phyloP scores from a whole-genome alignment of 2,888 invertebrate genomes.

The Macrostomum cliftonense region DNA sequence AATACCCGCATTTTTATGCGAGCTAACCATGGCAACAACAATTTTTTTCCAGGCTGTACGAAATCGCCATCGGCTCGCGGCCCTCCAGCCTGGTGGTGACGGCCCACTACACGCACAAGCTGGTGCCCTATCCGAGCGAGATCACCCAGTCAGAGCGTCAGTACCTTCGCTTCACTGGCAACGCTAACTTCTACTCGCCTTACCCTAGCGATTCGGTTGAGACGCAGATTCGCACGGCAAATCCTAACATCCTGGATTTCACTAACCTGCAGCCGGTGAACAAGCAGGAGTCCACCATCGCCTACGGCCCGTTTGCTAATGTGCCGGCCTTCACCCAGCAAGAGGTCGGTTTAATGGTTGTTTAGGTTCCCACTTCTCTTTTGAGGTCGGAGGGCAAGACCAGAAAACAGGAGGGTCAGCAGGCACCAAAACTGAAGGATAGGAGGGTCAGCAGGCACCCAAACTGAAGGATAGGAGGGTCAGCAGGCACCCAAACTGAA shows the following conservation, averaged over 20 bases:
- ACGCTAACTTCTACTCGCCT: constrained; percentile 61
- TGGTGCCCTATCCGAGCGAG: constrained; percentile 62
- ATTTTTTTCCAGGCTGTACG: no score
- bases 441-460: no score
- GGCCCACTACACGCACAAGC: constrained; percentile 7
- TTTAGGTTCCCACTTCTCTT: not conserved
- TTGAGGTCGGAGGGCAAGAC: not conserved
- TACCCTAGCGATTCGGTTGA: constrained; percentile 62
- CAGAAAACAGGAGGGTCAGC: no score
- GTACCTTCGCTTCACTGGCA: constrained; percentile 65
- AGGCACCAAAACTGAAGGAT: no score
- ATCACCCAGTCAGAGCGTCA: constrained; percentile 85
- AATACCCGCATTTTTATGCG: no score
- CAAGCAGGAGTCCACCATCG: constrained; percentile 58
- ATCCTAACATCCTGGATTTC: constrained; percentile 50
- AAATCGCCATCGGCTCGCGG: no score
- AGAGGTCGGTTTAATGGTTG: constrained; percentile 17
- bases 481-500: no score
- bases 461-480: no score
- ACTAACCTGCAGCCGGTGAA: constrained; percentile 34
- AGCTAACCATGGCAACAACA: no score
- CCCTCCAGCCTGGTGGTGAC: constrained; percentile 6
- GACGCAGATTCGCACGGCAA: constrained; percentile 56
- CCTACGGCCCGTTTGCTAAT: constrained; percentile 70
- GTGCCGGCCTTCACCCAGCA: constrained; percentile 44